Conservation (phyloP, 2,797 vertebrate species). For the Sebastes nivosus region DNA sequence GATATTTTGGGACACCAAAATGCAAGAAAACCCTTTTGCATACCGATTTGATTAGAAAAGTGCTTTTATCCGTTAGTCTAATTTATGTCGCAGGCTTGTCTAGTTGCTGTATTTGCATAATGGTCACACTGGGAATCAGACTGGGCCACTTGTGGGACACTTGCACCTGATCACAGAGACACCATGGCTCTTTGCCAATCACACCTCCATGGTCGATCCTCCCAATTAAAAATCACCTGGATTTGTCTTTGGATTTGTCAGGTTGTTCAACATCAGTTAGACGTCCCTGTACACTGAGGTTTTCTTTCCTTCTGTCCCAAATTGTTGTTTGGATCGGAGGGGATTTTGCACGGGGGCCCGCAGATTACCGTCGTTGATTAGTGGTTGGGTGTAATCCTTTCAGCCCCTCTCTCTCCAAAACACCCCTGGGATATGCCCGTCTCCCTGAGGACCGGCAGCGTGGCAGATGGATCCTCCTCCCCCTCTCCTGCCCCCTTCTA, state of each 20-base stretch:
- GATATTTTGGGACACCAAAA: neutral
- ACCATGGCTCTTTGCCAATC: slow-evolving; percentile 78
- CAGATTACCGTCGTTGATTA: slow-evolving; percentile 87
- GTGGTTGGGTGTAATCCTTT: slow-evolving; percentile 88
- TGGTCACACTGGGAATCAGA: slow-evolving; percentile 84
- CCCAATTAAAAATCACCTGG: slow-evolving; percentile 70
- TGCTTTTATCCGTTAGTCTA: slow-evolving; percentile 70
- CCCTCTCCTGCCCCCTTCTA: slow-evolving; percentile 56
- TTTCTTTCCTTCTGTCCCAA: slow-evolving; percentile 64
- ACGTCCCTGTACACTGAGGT: slow-evolving; percentile 39
- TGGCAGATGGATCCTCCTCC: slow-evolving; percentile 85
- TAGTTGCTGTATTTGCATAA: slow-evolving; percentile 78
- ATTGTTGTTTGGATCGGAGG: slow-evolving; percentile 73
- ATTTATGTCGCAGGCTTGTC: slow-evolving; percentile 72
- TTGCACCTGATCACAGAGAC: slow-evolving; percentile 85
- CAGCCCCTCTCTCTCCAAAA: slow-evolving; percentile 82
- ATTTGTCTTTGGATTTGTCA: slow-evolving; percentile 51
- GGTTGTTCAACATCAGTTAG: slow-evolving; percentile 55
- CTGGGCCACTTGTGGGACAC: slow-evolving; percentile 84
- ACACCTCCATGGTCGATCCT: slow-evolving; percentile 66
- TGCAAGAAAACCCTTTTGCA: slow-evolving; percentile 19
- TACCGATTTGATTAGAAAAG: slow-evolving; percentile 60
- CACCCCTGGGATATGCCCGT: slow-evolving; percentile 83
- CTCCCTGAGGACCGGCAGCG: slow-evolving; percentile 82
- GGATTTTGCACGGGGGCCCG: slow-evolving; percentile 80